Evolutionary conservation across 2,113 vertebrate species (phyloP), one percentile per base, ranked within the genome.

Genomic region (Cnemophilus loriae): DNA sequence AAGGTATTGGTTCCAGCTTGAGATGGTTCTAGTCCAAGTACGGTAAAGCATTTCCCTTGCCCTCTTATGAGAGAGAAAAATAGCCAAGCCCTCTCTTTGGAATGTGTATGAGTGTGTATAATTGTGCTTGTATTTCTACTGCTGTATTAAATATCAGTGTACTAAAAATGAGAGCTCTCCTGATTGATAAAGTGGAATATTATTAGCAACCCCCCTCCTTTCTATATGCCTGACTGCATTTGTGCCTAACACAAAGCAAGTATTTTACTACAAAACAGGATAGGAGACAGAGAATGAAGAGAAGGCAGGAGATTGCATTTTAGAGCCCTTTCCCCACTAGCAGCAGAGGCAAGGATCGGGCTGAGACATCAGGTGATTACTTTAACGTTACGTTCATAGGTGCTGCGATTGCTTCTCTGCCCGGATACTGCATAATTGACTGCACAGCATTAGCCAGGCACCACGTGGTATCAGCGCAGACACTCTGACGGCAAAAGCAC

Each of bases 361-460:
- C 85, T 74, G 68, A 87, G 92, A 46, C 56, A 35, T 83, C 82
- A 78, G 61, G 64, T 85, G 79, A 81, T 46, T 52, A 11, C 69
- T 84, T 65, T 53, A 78, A 23, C 27, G 1, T 82, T 60, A 57
- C 16, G 26, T 73, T 94, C 47, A 8, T 86, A 18, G 4, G 37
- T 75, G 82, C 52, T 4, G 27, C 2, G 80, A 73, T 59, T 76
- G 71, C 96, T 98, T 96, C 95, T 97, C 96, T 98, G 95, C 97
- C 95, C 87, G 65, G 97, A 97, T 96, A 98, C 69, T 73, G 96
- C 96, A 96, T 97, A 97, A 97, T 64, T 76, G 91, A 52, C 89
- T 96, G 76, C 95, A 93, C 19, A 26, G 90, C 95, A 71, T 92
- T 76, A 88, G 88, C 70, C 70, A 93, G 92, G 83, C 21, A 70